Base-by-base conservation (phyloP, 2,888 invertebrate species). In the Diarsia brunnea region DNA sequence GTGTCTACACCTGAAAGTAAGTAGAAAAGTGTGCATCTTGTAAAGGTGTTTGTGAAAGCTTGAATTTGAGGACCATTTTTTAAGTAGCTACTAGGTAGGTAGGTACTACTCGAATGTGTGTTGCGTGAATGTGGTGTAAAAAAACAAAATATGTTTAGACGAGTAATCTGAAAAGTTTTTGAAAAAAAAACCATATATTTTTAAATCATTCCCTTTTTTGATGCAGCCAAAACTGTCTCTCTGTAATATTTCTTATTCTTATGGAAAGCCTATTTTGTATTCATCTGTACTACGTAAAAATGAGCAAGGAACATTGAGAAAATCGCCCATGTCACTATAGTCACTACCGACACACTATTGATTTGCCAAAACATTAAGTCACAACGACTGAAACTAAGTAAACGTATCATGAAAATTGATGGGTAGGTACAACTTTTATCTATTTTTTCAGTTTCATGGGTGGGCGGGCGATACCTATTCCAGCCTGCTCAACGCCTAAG, bases 331-430 rank as follows among this genome's bases (percentile, higher is more conserved):
- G 31, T 68, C 64, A 71, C 45, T 58, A 55, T 55, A 31, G 24
- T 66, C 61, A 72, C 65, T 43, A 64, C 31, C 31, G 19, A 66
- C 10, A 51, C n/a, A 66, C 7, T 71, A 31, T 51, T 31, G 31
- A 49, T 61, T 70, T 74, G 78, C 86, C 80, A 86, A 86, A 72
- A 74, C 11, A 63, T 75, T 77, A 78, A 77, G 53, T 67, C 79
- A 79, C 27, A 31, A 51, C 31, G 27, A 47, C 16, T 63, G 38
- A 67, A 69, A 70, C 47, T 68, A 68, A 73, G 49, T 27, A 49
- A 70, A 68, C 24, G 14, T 51, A 43, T 72, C 49, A 45, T 65
- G 27, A 63, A 67, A 68, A 78, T 69, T 70, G 7, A 69, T 74
- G 53, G n/a, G 1, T 58, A 16, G 49, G 21, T 27, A 24, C 27